Percentiles rank a stretch among this genome's conserved stretches.
Evolutionary conservation across 2,113 vertebrate genomes (phyloP).

Genomic region (Herpailurus yagouaroundi): DNA sequence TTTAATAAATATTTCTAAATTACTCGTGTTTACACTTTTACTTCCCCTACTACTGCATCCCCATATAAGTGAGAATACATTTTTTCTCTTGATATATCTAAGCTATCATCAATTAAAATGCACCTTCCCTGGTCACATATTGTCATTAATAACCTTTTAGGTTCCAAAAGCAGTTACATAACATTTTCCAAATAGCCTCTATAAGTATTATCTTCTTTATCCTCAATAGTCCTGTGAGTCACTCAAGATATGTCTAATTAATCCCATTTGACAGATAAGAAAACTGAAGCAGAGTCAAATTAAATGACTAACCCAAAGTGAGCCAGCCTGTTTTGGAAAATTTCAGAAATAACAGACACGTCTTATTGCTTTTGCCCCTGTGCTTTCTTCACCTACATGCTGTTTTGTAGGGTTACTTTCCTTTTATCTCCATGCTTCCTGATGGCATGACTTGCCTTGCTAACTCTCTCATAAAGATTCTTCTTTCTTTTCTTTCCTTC

Average conservation of each 20-base stretch:
- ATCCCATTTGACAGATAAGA: neutral
- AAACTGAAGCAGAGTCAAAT: neutral
- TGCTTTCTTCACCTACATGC: neutral
- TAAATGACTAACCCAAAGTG: neutral
- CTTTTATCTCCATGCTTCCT: neutral
- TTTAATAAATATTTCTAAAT: slow-evolving; percentile 82
- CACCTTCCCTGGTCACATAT: slow-evolving; percentile 58
- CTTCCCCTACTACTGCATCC: slow-evolving; percentile 65
- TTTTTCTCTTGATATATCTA: slow-evolving; percentile 78
- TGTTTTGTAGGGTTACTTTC: neutral
- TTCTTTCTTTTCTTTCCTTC: neutral
- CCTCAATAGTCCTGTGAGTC: neutral
- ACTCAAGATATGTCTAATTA: neutral
- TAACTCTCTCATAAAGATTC: neutral
- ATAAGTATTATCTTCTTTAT: neutral
- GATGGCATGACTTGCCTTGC: neutral
- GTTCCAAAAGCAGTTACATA: neutral
- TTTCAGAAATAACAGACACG: neutral
- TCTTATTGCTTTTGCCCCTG: neutral
- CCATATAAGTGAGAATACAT: slow-evolving; percentile 75
- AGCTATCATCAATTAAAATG: slow-evolving; percentile 81
- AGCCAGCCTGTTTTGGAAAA: neutral
- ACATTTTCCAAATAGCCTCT: neutral
- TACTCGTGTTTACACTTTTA: slow-evolving; percentile 71
- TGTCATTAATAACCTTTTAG: neutral